phyloP scores from a whole-genome alignment of 2,113 vertebrate species.

The Ariopsis seemanni region DNA sequence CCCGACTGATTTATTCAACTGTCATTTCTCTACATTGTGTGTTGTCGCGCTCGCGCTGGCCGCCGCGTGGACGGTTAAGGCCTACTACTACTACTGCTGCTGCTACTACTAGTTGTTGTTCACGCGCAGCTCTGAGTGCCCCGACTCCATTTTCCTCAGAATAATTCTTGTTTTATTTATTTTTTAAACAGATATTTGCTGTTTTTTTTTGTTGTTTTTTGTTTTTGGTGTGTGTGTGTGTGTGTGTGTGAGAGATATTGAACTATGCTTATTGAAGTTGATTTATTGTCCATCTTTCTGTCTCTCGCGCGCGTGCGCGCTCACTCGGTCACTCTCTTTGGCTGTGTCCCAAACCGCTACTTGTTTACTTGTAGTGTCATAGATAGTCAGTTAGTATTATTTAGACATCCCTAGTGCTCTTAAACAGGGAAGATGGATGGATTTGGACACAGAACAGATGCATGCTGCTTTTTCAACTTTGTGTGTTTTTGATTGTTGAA shows the following conservation, averaged over 20 bases:
- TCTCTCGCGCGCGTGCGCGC: background rate
- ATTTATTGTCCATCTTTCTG: conserved; percentile 2
- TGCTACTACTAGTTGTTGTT: background rate
- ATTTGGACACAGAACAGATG: background rate
- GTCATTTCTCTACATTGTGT: conserved; percentile 42
- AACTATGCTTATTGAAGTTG: background rate
- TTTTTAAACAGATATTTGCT: background rate
- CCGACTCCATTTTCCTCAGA: background rate
- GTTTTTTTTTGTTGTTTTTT: background rate
- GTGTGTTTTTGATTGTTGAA: conserved; percentile 9
- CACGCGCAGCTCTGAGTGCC: background rate
- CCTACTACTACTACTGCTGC: background rate
- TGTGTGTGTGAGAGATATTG: background rate
- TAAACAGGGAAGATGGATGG: background rate
- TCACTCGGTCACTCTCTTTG: background rate
- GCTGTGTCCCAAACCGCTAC: background rate
- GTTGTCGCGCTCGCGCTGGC: conserved; percentile 18
- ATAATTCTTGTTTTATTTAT: too few species aligned
- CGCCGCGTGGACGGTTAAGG: conserved; percentile 44
- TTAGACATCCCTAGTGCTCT: background rate
- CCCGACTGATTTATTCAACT: conserved; percentile 46
- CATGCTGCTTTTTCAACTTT: background rate
- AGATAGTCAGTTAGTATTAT: background rate
- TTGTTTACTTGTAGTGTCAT: background rate
- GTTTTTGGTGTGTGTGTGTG: too few species aligned